Conservation (phyloP, 2,113 vertebrate species). For the Hippocampus guttulatus region DNA sequence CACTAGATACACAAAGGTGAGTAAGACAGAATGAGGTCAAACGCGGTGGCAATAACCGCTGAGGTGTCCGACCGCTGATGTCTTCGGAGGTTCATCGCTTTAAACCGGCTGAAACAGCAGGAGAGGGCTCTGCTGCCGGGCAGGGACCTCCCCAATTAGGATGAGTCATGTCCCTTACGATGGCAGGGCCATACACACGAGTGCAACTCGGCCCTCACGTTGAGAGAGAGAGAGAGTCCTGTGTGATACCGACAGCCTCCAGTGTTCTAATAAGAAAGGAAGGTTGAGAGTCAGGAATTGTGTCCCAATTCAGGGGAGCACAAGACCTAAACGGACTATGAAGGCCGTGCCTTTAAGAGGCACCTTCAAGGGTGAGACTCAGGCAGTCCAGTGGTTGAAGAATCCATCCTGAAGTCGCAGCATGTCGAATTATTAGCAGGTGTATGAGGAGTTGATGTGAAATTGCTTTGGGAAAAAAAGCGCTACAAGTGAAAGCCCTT, state of each 20-base stretch:
- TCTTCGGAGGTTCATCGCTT: slow-evolving; percentile 66
- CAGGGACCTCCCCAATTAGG: slow-evolving; percentile 64
- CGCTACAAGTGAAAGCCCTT: too few relatives aligned
- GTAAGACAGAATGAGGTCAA: slow-evolving; percentile 73
- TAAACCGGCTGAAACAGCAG: slow-evolving; percentile 67
- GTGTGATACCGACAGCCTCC: slow-evolving; percentile 32
- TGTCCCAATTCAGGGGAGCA: background rate
- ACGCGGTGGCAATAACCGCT: slow-evolving; percentile 55
- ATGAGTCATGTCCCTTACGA: slow-evolving; percentile 66
- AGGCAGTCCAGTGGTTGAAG: too few relatives aligned
- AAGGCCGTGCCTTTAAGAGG: background rate
- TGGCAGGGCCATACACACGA: slow-evolving; percentile 33
- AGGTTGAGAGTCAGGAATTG: slow-evolving; percentile 11
- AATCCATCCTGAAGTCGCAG: too few relatives aligned
- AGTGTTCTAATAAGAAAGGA: slow-evolving; percentile 38
- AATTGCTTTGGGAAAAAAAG: too few relatives aligned
- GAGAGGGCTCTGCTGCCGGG: slow-evolving; percentile 50
- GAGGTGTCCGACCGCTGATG: slow-evolving; percentile 58
- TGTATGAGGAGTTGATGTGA: too few relatives aligned
- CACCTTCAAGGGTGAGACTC: too few relatives aligned
- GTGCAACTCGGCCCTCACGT: slow-evolving; percentile 26
- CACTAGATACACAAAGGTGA: slow-evolving; percentile 49
- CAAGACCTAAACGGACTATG: background rate
- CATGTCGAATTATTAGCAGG: too few relatives aligned
- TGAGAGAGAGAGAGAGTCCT: slow-evolving; percentile 43